phyloP scores from a whole-genome alignment of 2,888 invertebrate species.

The Archaeoteleia sp. region DNA sequence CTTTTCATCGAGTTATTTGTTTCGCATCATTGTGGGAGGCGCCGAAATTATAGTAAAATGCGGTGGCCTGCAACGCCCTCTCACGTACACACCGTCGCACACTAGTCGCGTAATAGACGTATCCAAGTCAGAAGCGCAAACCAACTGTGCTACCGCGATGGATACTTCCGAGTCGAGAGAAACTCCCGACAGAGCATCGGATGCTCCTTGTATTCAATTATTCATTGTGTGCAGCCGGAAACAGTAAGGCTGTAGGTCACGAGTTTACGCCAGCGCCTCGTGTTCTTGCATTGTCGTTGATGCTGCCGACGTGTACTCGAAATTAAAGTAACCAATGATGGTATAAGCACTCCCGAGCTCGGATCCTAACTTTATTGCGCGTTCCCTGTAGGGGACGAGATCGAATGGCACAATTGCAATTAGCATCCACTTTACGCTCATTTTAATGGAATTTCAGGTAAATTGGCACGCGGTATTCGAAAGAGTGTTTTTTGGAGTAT shows the following conservation, averaged over 20 bases:
- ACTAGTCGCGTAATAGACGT: constrained; percentile 27
- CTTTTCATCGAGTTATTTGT: constrained; percentile 8
- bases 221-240: constrained; percentile 46
- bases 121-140: constrained; percentile 29
- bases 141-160: constrained; percentile 22
- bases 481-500: too few relatives aligned
- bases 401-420: too few relatives aligned
- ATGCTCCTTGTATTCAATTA: constrained; percentile 47
- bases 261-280: constrained; percentile 26
- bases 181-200: constrained; percentile 40
- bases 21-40: neutral
- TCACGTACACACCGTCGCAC: neutral
- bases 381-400: too few relatives aligned
- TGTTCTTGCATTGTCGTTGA: constrained; percentile 6
- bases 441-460: too few relatives aligned
- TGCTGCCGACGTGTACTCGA: neutral
- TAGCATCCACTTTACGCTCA: too few relatives aligned
- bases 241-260: constrained; percentile 40
- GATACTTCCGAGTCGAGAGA: constrained; percentile 42
- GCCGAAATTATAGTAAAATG: constrained; percentile 6
- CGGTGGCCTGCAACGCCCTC: neutral
- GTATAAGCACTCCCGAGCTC: too few relatives aligned
- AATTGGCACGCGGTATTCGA: too few relatives aligned
- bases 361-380: too few relatives aligned
- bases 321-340: too few relatives aligned